phyloP scores from a whole-genome alignment of 2,888 invertebrate species.

The Koerneria pararmatus region DNA sequence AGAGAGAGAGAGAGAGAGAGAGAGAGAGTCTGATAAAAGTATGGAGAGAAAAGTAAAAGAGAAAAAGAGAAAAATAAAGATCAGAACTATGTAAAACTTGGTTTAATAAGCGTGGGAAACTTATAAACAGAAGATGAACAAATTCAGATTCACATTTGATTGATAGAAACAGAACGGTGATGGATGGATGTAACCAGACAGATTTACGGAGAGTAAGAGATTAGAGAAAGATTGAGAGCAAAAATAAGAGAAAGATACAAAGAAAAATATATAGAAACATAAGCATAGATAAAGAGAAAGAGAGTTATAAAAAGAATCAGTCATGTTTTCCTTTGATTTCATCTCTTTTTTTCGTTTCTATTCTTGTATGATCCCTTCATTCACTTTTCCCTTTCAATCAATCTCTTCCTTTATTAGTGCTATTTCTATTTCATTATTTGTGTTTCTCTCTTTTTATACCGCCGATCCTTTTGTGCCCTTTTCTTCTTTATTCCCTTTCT shows the following conservation, averaged over 20 bases:
- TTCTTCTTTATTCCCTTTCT: no score
- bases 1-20: conserved; percentile 1
- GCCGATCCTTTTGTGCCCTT: no score
- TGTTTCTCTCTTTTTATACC: no score
- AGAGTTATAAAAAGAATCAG: background rate
- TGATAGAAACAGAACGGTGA: no score
- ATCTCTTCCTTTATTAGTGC: conserved; percentile 11
- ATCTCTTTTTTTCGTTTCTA: no score
- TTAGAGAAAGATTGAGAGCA: background rate
- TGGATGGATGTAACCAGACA: no score
- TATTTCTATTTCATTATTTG: background rate
- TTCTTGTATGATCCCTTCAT: background rate
- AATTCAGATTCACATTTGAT: no score
- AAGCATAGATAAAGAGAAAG: background rate
- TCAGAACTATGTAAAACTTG: no score
- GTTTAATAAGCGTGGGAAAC: no score
- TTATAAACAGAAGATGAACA: no score
- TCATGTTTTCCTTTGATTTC: no score
- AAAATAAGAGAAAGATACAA: no score
- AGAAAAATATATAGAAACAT: background rate
- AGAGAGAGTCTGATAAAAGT: background rate
- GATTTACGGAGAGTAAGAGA: background rate
- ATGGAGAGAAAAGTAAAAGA: conserved; percentile 9
- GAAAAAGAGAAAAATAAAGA: conserved; percentile 7
- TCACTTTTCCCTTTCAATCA: conserved; percentile 4